Base-by-base conservation (phyloP, 2,888 invertebrate genomes). In the Digitonthophagus gazella region DNA sequence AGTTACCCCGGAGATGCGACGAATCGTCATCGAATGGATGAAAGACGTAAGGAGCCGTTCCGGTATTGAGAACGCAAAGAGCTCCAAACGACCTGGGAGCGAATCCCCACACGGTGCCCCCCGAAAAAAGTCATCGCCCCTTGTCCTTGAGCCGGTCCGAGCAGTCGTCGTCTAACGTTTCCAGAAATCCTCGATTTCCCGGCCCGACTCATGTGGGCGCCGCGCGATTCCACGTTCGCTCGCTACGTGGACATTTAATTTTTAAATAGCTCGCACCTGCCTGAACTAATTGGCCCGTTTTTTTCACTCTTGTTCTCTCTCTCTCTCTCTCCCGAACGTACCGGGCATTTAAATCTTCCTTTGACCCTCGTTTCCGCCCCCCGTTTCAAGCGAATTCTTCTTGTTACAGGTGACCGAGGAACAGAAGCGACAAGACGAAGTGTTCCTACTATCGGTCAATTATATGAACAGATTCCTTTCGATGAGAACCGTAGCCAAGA, bases 21-120 rank as follows among this genome's bases (percentile, higher is more conserved):
- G 92, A 84, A 90, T 95, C 83, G 95, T 97, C 80, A 92, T 95
- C 78, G 93, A 94, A 84, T 97, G 97, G 97, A 97, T 97, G 97
- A 90, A 95, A 85, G 97, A 97, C 93, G 97, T 97, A 87, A 86
- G 79, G 67, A 28, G 55, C 8, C 11, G 18, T 63, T 64, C 8
- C 1, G 15, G 6, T 66, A 20, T 58, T 15, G 8, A 15, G 55
- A 18, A 44, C 4, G 56, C 5, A 22, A 64, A 64, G 15, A 11
- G 64, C 28, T 15, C 20, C 28, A 22, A 64, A 22, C 64, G 28
- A 55, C n/a, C 19, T 11, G 4, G 14, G 19, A 65, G 19, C 55
- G 64, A 55, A 15, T 54, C 69, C 69, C 69, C 67, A 63, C 64
- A 64, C 66, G 69, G 68, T 61, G 68, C 68, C 69, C 22, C 69